Evolutionary conservation across 2,888 invertebrate species (phyloP), one percentile per base, ranked within the genome.

Genomic region (Habroteleia sp.): DNA sequence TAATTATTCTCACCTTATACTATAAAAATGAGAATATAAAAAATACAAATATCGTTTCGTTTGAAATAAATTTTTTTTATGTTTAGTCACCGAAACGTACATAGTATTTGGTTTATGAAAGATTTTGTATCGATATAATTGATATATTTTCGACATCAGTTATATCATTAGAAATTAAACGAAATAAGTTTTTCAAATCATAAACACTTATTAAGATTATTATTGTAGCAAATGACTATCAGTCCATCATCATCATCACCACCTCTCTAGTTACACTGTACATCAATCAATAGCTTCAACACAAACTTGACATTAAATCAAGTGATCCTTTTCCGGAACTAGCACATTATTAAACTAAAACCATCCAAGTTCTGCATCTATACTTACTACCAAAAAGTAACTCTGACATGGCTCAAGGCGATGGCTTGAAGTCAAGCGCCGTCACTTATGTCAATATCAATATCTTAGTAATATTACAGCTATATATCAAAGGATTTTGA

Each of bases 361-460:
- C 69, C 23, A 52, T 37, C 54, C 52, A 69, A 69, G 44, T 52
- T 50, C 27, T 17, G 29, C 33, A 50, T 50, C 31, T 25, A 52
- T 48, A 44, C 52, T 37, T 4, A 29, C 13, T 17, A 20, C 20
- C 17, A 54, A 71, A 71, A 69, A 60, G 69, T 68, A 58, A 60
- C 68, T 37, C 37, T 44, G 27, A 44, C 52, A 11, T 52, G 27
- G 42, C 69, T 31, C 10, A 1, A 27, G 44, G 69, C 50, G 16
- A 60, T 29, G 56, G 50, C 17, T 33, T 17, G 35, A 41, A 69
- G 44, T 71, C 62, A 56, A 71, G 48, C 29, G 46, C 54, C 62
- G 62, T 63, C 71, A 71, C 56, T 46, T 71, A 56, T 63, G 71
- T 71, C 71, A 63, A 71, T 71, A 71, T 41, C 48, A 71, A 71